A percentile compares a stretch with the other conserved stretches of the same genome.
Conservation (phyloP, 2,113 vertebrate species). For the Stigmatopora nigra region DNA sequence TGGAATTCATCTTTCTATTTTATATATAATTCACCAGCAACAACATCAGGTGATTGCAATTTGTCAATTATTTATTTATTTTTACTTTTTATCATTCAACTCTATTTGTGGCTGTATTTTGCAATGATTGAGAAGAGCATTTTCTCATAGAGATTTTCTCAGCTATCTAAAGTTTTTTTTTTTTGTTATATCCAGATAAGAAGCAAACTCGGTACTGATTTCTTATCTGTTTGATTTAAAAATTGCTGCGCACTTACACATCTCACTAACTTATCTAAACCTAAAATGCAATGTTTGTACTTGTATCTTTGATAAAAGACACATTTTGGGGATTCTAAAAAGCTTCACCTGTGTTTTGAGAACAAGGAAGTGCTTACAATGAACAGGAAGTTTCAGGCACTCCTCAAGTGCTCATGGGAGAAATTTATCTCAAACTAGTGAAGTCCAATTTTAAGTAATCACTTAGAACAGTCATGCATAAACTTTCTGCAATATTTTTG, state of each 20-base stretch:
- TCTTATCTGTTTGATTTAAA: background rate
- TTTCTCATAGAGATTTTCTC: background rate
- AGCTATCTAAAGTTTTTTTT: background rate
- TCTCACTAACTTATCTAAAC: background rate
- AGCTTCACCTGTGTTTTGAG: background rate
- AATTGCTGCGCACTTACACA: background rate
- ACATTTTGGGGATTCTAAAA: background rate
- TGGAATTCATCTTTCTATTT: too few species aligned
- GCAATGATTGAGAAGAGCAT: background rate
- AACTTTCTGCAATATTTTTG: constrained; percentile 10
- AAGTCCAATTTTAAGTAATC: constrained; percentile 16
- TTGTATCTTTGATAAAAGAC: background rate
- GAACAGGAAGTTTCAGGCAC: background rate
- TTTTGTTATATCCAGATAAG: background rate
- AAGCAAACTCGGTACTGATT: background rate
- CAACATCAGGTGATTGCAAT: too few species aligned
- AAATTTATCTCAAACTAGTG: constrained; percentile 40
- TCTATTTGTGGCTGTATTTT: too few species aligned
- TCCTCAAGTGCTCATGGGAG: constrained; percentile 35
- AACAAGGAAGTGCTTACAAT: too few species aligned
- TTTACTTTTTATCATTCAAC: too few species aligned
- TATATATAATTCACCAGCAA: too few species aligned
- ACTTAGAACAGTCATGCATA: constrained; percentile 8
- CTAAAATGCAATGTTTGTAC: background rate
- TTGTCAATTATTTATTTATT: too few species aligned